Evolutionary conservation across 2,888 invertebrate genomes (phyloP).

Genomic region (Acleris emargana): DNA sequence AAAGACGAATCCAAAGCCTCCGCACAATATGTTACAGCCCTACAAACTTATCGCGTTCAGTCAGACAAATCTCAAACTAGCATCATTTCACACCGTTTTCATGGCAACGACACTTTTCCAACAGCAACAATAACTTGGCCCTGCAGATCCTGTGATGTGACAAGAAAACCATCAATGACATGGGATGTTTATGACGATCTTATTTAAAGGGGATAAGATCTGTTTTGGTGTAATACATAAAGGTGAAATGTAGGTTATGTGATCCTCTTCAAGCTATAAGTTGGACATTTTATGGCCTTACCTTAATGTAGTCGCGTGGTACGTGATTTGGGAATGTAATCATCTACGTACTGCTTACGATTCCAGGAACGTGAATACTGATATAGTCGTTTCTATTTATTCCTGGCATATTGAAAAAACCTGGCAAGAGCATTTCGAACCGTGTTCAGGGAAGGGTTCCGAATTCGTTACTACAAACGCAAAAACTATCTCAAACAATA

Average conservation of each 20-base stretch:
- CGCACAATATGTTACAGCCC: background rate
- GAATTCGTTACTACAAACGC: no score
- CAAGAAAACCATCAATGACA: slow-evolving; percentile 5
- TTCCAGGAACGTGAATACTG: no score
- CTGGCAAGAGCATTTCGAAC: no score
- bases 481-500: no score
- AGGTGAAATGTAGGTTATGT: slow-evolving; percentile 3
- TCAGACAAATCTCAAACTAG: background rate
- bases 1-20: background rate
- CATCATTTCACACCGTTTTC: background rate
- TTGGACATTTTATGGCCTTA: slow-evolving; percentile 3
- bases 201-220: slow-evolving; percentile 3
- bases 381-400: no score
- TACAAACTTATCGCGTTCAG: background rate
- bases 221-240: slow-evolving; percentile 5
- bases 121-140: background rate
- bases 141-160: slow-evolving; percentile 7
- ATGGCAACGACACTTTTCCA: background rate
- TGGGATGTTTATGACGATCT: slow-evolving; percentile 9
- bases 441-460: no score
- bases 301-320: slow-evolving; percentile 7
- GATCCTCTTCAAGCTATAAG: background rate
- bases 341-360: background rate
- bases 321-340: slow-evolving; percentile 10
- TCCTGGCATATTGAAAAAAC: no score